phyloP scores from a whole-genome alignment of 2,888 invertebrate species.

The Drosophila quinaria region DNA sequence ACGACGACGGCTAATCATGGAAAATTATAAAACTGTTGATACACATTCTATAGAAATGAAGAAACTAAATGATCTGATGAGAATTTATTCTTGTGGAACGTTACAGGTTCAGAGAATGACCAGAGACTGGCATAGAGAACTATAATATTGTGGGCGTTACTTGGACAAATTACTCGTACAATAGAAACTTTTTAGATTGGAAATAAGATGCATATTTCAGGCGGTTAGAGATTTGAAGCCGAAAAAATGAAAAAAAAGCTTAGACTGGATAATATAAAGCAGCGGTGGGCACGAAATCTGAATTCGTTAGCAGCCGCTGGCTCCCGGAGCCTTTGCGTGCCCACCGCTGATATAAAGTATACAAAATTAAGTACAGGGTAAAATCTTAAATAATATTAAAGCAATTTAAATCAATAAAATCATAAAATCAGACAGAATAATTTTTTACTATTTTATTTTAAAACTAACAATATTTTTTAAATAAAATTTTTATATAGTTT shows the following conservation, averaged over 20 bases:
- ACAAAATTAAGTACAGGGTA: neutral
- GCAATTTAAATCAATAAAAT: neutral
- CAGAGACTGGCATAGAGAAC: constrained; percentile 6
- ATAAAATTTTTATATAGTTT: neutral
- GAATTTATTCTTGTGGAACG: constrained; percentile 23
- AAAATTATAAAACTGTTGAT: constrained; percentile 46
- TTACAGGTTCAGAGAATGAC: neutral
- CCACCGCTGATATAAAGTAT: no score
- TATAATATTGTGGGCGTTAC: constrained; percentile 26
- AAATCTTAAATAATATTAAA: neutral
- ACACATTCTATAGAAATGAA: constrained; percentile 25
- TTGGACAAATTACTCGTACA: constrained; percentile 11
- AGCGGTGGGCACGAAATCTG: no score
- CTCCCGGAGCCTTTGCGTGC: no score
- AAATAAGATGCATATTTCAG: neutral
- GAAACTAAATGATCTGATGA: constrained; percentile 14
- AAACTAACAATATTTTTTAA: no score
- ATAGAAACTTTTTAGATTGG: constrained; percentile 12
- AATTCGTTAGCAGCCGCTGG: no score
- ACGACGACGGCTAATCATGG: constrained; percentile 41
- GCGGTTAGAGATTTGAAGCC: neutral
- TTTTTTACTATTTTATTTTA: no score
- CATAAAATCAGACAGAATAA: neutral
- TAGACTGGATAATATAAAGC: neutral
- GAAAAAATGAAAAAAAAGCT: neutral